These are phyloP conservation scores for Macrosiphum euphorbiae DNA, from an alignment of 2,888 invertebrate genomes.

Conservation along the genomic window DNA sequence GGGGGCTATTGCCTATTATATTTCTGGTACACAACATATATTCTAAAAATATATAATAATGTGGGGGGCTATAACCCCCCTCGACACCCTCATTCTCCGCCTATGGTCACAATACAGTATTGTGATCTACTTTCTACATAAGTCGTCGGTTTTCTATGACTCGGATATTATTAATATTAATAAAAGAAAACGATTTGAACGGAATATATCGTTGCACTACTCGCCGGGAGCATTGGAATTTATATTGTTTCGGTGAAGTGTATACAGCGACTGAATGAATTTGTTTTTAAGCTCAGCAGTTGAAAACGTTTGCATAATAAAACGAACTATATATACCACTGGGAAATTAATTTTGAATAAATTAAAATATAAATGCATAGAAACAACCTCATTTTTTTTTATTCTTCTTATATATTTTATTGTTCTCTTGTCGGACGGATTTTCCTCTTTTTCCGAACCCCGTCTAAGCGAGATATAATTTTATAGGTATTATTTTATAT, in stretches of 20 bases:
- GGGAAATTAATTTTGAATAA: constrained; percentile 13
- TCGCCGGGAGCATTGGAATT: not conserved
- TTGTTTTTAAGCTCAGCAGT: not conserved
- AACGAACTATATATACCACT: not conserved
- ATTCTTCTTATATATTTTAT: not conserved
- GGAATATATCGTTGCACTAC: not conserved
- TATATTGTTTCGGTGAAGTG: not conserved
- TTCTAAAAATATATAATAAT: too few species aligned
- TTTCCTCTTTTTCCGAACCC: not conserved
- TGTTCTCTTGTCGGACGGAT: not conserved
- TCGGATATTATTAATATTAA: not conserved
- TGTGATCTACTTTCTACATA: not conserved
- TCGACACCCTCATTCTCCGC: too few species aligned
- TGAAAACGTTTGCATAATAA: constrained; percentile 12
- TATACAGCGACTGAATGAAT: not conserved
- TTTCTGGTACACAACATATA: too few species aligned
- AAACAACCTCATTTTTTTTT: constrained; percentile 1
- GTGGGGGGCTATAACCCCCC: too few species aligned
- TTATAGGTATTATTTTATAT: not conserved
- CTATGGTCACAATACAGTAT: too few species aligned
- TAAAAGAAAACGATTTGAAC: not conserved
- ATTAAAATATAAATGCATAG: not conserved
- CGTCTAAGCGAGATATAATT: not conserved
- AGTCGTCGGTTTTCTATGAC: not conserved
- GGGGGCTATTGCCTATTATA: too few species aligned